phyloP scores from a whole-genome alignment of 35 echinoderm and acorn worm species.

The Hemicentrotus pulcherrimus region DNA sequence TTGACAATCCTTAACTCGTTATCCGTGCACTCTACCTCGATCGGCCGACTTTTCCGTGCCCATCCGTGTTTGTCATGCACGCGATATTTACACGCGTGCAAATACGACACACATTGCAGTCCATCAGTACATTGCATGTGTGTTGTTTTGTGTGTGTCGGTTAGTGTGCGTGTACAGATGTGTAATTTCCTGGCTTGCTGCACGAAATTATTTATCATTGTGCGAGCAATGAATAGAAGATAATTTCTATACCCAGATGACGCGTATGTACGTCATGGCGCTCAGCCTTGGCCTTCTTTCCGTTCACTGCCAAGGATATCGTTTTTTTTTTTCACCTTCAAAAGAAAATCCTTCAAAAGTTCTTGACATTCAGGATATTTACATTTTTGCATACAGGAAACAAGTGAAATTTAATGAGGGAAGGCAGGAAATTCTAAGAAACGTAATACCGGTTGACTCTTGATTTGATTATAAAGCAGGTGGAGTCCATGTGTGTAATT shows the following conservation, averaged over 20 bases:
- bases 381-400: background rate
- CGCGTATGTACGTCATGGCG: background rate
- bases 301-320: background rate
- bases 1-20: background rate
- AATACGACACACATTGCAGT: background rate
- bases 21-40: background rate
- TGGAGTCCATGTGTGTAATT: background rate
- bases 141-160: background rate
- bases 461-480: background rate
- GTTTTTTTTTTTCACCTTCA: background rate
- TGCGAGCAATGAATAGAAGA: background rate
- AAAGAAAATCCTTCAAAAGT: background rate
- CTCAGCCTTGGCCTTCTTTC: background rate
- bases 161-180: background rate
- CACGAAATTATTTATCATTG: background rate
- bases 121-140: background rate
- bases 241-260: background rate
- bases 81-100: conserved; percentile 1
- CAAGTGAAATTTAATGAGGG: background rate
- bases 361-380: background rate
- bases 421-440: background rate
- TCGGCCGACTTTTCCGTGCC: background rate
- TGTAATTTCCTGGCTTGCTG: background rate
- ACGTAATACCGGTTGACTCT: background rate
- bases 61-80: background rate